These are phyloP conservation scores for Mesorhabditis belari DNA, from an alignment of 2,888 invertebrate species.

Conservation along the genomic window DNA sequence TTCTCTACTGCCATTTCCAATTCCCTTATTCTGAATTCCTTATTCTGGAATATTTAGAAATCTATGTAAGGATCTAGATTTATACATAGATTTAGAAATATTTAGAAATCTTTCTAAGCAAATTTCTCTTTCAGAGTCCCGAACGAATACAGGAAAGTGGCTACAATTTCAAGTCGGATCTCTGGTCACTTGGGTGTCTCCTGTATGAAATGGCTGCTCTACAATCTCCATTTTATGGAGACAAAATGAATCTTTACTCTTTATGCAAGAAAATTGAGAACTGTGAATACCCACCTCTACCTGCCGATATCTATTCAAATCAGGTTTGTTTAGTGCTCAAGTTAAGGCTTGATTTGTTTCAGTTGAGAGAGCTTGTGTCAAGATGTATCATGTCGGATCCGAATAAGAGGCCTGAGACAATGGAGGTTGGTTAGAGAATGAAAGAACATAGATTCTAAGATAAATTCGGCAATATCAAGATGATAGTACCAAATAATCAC, in stretches of 20 bases:
- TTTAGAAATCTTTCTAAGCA: too few relatives aligned
- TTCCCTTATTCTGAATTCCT: too few relatives aligned
- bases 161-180: slow-evolving; percentile 69
- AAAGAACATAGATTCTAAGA: too few relatives aligned
- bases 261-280: slow-evolving; percentile 62
- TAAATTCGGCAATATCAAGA: too few relatives aligned
- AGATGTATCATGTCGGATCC: slow-evolving; percentile 41
- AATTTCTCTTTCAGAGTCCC: slow-evolving; percentile 60
- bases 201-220: slow-evolving; percentile 64
- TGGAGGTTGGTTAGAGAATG: too few relatives aligned
- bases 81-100: too few relatives aligned
- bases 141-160: slow-evolving; percentile 66
- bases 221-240: slow-evolving; percentile 65
- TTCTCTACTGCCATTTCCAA: too few relatives aligned
- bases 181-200: slow-evolving; percentile 70
- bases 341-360: too few relatives aligned
- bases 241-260: slow-evolving; percentile 64
- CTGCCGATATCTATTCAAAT: slow-evolving; percentile 57
- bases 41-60: too few relatives aligned
- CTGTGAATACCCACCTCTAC: slow-evolving; percentile 65
- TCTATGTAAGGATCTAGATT: too few relatives aligned
- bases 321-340: too few relatives aligned
- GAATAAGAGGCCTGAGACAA: slow-evolving; percentile 39
- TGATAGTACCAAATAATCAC: too few relatives aligned
- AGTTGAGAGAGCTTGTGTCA: slow-evolving; percentile 38